phyloP scores from a whole-genome alignment of 1,140 invertebrate species.

The Drosophila ananassae region DNA sequence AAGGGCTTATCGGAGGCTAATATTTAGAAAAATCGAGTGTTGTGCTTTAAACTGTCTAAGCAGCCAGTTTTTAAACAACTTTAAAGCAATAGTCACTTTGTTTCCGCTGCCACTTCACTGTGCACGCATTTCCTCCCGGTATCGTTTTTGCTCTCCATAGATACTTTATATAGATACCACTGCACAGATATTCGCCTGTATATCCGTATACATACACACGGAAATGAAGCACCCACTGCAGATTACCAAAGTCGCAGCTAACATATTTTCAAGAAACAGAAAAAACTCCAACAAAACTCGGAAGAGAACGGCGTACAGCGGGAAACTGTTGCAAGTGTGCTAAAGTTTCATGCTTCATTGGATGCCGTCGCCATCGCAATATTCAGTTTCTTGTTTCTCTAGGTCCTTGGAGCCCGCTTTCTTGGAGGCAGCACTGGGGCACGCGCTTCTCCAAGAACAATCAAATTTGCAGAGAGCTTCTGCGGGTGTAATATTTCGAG shows the following conservation, averaged over 20 bases:
- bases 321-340: slow-evolving; percentile 76
- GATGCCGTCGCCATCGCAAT: slow-evolving; percentile 48
- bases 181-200: not conserved
- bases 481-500: slow-evolving; percentile 59
- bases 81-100: not conserved
- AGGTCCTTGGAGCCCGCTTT: slow-evolving; percentile 49
- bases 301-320: slow-evolving; percentile 7
- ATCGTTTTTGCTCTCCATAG: slow-evolving; percentile 5
- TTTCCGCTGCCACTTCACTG: slow-evolving; percentile 51
- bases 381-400: slow-evolving; percentile 13
- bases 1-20: not conserved
- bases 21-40: not conserved
- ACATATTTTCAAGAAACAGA: slow-evolving; percentile 62
- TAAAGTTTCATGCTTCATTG: slow-evolving; percentile 82
- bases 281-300: slow-evolving; percentile 5
- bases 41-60: not conserved
- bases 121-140: slow-evolving; percentile 60
- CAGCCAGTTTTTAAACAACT: not conserved
- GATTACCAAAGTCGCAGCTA: slow-evolving; percentile 78
- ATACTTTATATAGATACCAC: not conserved
- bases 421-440: slow-evolving; percentile 41
- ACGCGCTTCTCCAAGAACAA: slow-evolving; percentile 69
- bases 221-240: slow-evolving; percentile 38
- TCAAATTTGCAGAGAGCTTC: slow-evolving; percentile 76
- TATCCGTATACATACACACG: slow-evolving; percentile 1